Conservation (phyloP, 2,113 vertebrate genomes). For the Chaetodon trifascialis region DNA sequence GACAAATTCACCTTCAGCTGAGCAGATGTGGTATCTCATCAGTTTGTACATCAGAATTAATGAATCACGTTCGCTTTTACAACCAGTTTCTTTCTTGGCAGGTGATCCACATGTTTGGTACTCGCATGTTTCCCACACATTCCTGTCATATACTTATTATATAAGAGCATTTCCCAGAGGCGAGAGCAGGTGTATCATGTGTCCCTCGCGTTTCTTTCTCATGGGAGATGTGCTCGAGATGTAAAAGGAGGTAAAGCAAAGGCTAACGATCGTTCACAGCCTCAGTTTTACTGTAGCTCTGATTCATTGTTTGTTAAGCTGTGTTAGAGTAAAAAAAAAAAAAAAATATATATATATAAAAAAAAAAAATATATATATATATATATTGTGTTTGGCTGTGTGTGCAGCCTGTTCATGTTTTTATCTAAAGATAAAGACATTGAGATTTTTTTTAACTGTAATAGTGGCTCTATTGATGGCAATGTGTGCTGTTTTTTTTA, state of each 20-base stretch:
- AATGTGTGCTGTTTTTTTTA: no score
- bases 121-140: conserved; percentile 68
- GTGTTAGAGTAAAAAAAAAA: no score
- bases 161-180: conserved; percentile 14
- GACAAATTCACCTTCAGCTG: background rate
- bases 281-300: background rate
- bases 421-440: no score
- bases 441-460: no score
- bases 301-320: background rate
- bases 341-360: no score
- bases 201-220: conserved; percentile 43
- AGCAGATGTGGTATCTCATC: background rate
- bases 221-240: conserved; percentile 31
- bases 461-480: no score
- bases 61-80: background rate
- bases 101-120: background rate
- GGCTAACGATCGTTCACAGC: rapidly evolving
- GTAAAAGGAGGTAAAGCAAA: background rate
- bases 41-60: background rate
- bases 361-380: no score
- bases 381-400: no score
- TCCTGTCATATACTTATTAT: conserved; percentile 44
- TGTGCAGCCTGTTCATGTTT: no score
- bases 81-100: conserved; percentile 18
- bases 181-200: conserved; percentile 63